Base-by-base conservation (phyloP, 2,113 vertebrate genomes). In the Panthera tigris region DNA sequence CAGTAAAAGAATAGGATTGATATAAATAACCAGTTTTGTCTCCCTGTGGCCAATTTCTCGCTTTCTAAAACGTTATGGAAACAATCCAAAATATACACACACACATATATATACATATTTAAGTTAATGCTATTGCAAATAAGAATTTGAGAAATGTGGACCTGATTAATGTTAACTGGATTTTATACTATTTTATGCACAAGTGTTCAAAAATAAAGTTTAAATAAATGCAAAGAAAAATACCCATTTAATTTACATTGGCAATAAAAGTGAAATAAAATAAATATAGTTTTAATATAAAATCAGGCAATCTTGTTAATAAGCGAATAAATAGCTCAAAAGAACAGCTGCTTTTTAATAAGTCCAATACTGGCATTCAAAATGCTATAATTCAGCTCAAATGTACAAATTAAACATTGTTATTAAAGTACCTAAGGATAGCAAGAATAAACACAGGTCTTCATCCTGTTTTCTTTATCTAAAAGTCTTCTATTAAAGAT, bases 131-230 rank as follows among this genome's bases (percentile, higher is more conserved):
- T 90, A 89, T 71, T 97, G 94, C 78, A 95, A 96, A 95, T 94
- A 95, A 97, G 95, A 96, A 94, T 97, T 96, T 90, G 66, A 97
- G 94, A 97, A 97, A 98, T 97, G 84, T 97, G 97, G 97, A 88
- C 45, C 87, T 94, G 57, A 95, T 97, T 97, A 98, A 96, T 78
- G 81, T 88, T 96, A 97, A 93, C 66, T 97, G 57, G 84, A 88
- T 96, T 97, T 97, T 96, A 91, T 94, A 96, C 81, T 85, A 96
- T 94, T 97, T 98, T 95, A 95, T 95, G 87, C 94, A 91, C 81
- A 86, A 97, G 45, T 94, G 55, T 97, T 98, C 91, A 97, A 97
- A 98, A 98, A 95, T 97, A 97, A 96, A 97, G 95, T 96, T 96
- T 97, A 83, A 97, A 93, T 95, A 82, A 78, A 92, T 92, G 88